Evolutionary conservation across 2,888 invertebrate species (phyloP), one percentile per base, ranked within the genome.

Genomic region (Sinodicranocentrus sp.): DNA sequence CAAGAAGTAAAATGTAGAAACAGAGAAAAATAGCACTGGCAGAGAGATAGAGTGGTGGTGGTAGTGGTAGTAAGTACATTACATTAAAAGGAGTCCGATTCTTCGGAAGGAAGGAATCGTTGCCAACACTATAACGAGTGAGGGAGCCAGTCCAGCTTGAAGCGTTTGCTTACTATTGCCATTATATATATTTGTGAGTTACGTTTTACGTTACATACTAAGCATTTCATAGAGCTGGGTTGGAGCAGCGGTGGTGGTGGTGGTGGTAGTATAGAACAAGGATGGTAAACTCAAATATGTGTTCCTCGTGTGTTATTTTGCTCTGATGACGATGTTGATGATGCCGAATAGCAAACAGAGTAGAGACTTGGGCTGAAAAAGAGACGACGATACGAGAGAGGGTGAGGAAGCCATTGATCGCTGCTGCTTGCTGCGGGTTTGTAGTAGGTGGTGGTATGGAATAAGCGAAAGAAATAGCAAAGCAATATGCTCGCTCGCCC

Each of bases 321-420:
- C 61, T 33, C 39, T 77, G 54, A 52, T 78, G 72, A 72, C 54
- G 70, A 78, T 54, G 57, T 59, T 48, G 59, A 61, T 59, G 70
- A 68, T 77, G 43, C 70, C 63, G 78, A 70, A 70, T 70, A 65
- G 23, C 23, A 28, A 43, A 39, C 43, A 78, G 28, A 70, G 71
- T 71, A 71, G 52, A 44, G 70, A 71, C 71, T 48, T 48, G 71
- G 63, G 67, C 71, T 72, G 72, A 71, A 71, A 65, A 63, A 43
- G 21, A 39, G 28, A 52, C 33, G 43, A 75, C 10, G 48, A 48
- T 48, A 48, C 73, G 72, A 54, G 80, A 85, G 85, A 87, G 86
- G 86, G 86, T 86, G 86, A 86, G 85, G 86, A 87, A 87, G 87
- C 87, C 87, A 87, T 87, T 87, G 85, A 85, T 85, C 85, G 82